These are phyloP conservation scores for Nysson spinosus DNA, from an alignment of 2,888 invertebrate genomes.

Conservation along the genomic window DNA sequence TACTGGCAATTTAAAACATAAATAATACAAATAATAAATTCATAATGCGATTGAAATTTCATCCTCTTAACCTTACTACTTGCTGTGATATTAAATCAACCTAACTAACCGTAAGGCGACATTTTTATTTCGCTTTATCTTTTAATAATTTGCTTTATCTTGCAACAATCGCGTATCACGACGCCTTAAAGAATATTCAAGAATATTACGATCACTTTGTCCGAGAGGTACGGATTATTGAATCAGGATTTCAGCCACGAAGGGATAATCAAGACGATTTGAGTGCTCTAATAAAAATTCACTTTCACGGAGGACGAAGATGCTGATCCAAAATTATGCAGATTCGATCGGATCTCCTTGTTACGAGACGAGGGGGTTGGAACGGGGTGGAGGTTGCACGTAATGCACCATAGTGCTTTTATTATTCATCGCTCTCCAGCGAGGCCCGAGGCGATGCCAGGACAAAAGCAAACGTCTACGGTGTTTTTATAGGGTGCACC, in stretches of 20 bases:
- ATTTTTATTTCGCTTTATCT: no score
- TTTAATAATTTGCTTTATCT: no score
- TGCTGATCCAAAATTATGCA: constrained; percentile 59
- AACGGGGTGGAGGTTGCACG: constrained; percentile 26
- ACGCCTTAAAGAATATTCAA: no score
- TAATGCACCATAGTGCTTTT: constrained; percentile 57
- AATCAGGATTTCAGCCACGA: constrained; percentile 10
- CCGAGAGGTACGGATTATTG: constrained; percentile 6
- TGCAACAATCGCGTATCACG: no score
- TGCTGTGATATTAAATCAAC: no score
- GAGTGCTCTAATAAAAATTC: constrained; percentile 26
- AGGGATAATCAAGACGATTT: constrained; percentile 16
- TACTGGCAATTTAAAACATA: no score
- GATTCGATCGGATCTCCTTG: constrained; percentile 48
- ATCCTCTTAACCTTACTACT: no score
- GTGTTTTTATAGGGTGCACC: constrained; percentile 55
- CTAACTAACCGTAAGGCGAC: no score
- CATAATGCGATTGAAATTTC: no score
- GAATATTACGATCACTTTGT: no score
- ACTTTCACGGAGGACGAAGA: constrained; percentile 30
- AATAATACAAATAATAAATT: no score
- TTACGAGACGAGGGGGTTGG: constrained; percentile 2
- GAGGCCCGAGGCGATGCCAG: constrained; percentile 45
- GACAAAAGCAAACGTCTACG: constrained; percentile 57
- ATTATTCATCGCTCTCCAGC: constrained; percentile 58